Percentiles rank a stretch among this genome's conserved stretches.
phyloP scores from a whole-genome alignment of 2,113 vertebrate species.

The Prietella phreatophila region DNA sequence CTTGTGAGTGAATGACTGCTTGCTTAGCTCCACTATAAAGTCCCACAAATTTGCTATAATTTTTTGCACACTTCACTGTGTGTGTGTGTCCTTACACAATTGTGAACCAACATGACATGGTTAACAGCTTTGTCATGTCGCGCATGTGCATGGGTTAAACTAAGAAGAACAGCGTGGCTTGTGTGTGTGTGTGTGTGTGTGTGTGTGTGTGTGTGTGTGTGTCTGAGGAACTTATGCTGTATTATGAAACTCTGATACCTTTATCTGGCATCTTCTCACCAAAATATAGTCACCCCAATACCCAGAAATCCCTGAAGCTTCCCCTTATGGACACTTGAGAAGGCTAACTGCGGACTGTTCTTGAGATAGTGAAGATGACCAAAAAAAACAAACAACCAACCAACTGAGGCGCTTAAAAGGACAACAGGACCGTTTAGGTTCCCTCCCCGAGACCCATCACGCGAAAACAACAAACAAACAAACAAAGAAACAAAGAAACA shows the following conservation, averaged over 20 bases:
- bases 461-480: background rate
- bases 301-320: conserved; percentile 25
- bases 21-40: background rate
- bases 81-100: background rate
- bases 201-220: background rate
- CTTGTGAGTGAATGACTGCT: background rate
- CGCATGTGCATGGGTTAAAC: background rate
- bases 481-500: too few relatives aligned
- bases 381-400: background rate
- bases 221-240: background rate
- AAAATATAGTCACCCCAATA: conserved; percentile 1
- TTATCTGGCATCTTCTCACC: conserved; percentile 28
- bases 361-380: background rate
- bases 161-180: background rate
- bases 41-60: background rate
- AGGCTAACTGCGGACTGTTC: background rate
- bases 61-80: background rate
- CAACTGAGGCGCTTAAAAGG: background rate
- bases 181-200: background rate
- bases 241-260: conserved; percentile 2
- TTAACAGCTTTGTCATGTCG: background rate
- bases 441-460: background rate
- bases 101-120: background rate
- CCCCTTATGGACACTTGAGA: conserved; percentile 9
- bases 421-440: background rate